phyloP scores from a whole-genome alignment of 2,797 vertebrate species.

The Gambelia wislizenii region DNA sequence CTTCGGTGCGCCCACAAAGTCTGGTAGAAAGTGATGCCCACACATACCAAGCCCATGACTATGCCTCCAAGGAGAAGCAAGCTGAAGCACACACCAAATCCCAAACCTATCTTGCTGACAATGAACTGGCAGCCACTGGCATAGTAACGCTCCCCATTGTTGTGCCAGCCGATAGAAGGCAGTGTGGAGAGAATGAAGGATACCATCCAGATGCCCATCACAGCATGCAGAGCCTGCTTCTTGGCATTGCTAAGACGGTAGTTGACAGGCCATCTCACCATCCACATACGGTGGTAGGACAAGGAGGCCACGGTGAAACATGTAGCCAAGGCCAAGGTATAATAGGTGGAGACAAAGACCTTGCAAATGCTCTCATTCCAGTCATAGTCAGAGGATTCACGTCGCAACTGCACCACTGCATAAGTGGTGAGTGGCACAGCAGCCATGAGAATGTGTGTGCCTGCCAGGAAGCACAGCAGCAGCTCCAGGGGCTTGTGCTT shows the following conservation, averaged over 20 bases:
- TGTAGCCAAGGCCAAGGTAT: conserved; percentile 83
- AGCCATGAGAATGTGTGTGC: conserved; percentile 85
- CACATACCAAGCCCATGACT: conserved; percentile 83
- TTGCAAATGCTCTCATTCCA: conserved; percentile 88
- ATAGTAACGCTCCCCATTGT: conserved; percentile 84
- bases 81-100: conserved; percentile 85
- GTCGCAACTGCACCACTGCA: conserved; percentile 83
- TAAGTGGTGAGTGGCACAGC: conserved; percentile 85
- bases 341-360: conserved; percentile 86
- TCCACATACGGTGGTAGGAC: conserved; percentile 88
- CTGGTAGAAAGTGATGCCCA: conserved; percentile 85
- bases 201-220: conserved; percentile 87
- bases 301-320: conserved; percentile 86
- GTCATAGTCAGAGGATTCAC: conserved; percentile 83
- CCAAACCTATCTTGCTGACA: conserved; percentile 85
- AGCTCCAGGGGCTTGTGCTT: conserved; percentile 85
- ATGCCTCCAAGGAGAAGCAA: conserved; percentile 83
- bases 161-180: conserved; percentile 87
- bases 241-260: conserved; percentile 85
- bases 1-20: conserved; percentile 80
- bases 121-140: conserved; percentile 86
- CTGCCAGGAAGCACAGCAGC: conserved; percentile 83
- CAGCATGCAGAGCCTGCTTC: conserved; percentile 84
- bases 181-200: conserved; percentile 85
- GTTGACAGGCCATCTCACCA: conserved; percentile 87